phyloP scores from a whole-genome alignment of 2,888 invertebrate species.

The Iphiclides podalirius region DNA sequence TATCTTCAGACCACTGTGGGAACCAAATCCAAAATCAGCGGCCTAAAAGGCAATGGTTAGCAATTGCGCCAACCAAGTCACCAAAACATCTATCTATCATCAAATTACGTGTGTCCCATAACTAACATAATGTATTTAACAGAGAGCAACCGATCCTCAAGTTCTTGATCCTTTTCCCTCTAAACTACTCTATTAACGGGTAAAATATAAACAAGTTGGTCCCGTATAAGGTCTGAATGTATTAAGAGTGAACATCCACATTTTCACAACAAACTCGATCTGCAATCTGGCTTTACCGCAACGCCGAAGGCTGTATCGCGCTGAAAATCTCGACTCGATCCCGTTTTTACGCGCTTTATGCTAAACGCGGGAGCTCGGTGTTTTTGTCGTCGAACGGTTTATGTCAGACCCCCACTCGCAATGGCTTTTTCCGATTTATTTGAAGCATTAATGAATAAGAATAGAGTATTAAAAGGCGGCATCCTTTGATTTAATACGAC shows the following conservation, averaged over 20 bases:
- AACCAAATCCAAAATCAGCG: too few relatives aligned
- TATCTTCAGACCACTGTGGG: too few relatives aligned
- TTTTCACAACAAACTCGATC: slow-evolving; percentile 14
- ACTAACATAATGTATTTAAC: too few relatives aligned
- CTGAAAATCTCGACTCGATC: slow-evolving; percentile 39
- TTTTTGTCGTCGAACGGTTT: slow-evolving; percentile 62
- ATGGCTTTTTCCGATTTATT: slow-evolving; percentile 67
- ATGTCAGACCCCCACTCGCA: slow-evolving; percentile 72
- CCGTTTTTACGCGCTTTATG: slow-evolving; percentile 47
- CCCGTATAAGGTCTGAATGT: slow-evolving; percentile 10
- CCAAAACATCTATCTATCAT: too few relatives aligned
- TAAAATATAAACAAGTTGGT: slow-evolving; percentile 2
- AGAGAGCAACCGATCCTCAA: too few relatives aligned
- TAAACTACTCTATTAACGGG: too few relatives aligned
- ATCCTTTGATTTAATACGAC: slow-evolving; percentile 65
- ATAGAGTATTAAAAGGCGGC: slow-evolving; percentile 63
- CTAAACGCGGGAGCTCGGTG: slow-evolving; percentile 48
- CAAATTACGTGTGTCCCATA: too few relatives aligned
- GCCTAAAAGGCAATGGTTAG: too few relatives aligned
- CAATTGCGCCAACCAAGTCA: too few relatives aligned
- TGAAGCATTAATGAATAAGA: slow-evolving; percentile 76
- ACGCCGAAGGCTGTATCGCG: too few relatives aligned
- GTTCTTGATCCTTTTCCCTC: too few relatives aligned
- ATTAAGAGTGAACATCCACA: not conserved
- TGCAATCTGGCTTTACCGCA: too few relatives aligned